Conservation (phyloP, 2,888 invertebrate genomes). For the Melikaiella ostensackeni region DNA sequence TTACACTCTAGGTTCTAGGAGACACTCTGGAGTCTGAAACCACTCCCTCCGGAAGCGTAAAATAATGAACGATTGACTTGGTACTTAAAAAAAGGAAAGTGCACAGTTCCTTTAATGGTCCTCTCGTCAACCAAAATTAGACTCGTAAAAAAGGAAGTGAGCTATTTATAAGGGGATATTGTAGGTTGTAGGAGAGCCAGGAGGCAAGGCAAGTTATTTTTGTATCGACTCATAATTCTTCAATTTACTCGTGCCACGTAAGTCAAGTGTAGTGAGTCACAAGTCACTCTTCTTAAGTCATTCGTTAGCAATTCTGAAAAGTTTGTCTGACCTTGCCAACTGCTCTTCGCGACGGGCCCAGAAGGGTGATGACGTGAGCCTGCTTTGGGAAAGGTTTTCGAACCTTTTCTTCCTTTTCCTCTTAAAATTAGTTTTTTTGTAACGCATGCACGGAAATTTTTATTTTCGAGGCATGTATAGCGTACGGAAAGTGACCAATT, state of each 20-base stretch:
- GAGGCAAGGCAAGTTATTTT: conserved; percentile 28
- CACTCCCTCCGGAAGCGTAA: conserved; percentile 3
- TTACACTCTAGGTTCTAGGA: not conserved
- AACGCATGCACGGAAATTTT: no score
- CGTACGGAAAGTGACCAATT: no score
- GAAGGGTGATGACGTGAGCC: conserved; percentile 21
- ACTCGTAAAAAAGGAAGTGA: conserved; percentile 2
- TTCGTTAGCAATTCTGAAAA: conserved; percentile 39
- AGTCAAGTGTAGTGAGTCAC: conserved; percentile 31
- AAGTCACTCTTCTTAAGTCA: conserved; percentile 16
- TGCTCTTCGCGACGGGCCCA: conserved; percentile 7
- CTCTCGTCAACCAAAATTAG: conserved; percentile 5
- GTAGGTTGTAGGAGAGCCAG: conserved; percentile 3
- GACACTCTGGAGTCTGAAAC: not conserved
- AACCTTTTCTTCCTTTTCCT: no score
- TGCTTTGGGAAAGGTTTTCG: not conserved
- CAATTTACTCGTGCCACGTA: conserved; percentile 10
- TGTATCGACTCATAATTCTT: conserved; percentile 32
- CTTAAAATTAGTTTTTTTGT: no score
- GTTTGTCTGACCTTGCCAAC: conserved; percentile 33
- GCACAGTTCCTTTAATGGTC: not conserved
- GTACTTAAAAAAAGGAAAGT: not conserved
- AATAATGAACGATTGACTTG: not conserved
- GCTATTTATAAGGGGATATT: conserved; percentile 9
- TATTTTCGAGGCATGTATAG: no score